These are phyloP conservation scores for Watersipora subatra DNA, from an alignment of 1,140 invertebrate genomes.

Conservation along the genomic window DNA sequence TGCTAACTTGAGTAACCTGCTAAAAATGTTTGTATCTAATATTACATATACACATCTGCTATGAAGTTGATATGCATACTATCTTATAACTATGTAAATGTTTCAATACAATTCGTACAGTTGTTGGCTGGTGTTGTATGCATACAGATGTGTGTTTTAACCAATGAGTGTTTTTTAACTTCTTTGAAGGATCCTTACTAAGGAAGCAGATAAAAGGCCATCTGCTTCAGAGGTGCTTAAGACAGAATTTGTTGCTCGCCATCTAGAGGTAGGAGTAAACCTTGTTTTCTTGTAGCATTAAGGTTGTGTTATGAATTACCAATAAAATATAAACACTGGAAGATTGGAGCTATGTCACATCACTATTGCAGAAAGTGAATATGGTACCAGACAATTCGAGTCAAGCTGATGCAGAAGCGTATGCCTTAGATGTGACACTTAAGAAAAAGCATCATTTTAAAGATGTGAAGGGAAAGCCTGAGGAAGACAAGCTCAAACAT, in stretches of 20 bases:
- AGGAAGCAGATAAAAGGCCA: constrained; percentile 32
- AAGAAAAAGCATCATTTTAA: constrained; percentile 21
- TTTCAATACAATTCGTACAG: not conserved
- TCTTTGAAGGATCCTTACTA: constrained; percentile 30
- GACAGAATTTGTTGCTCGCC: constrained; percentile 24
- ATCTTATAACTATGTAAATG: not conserved
- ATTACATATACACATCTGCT: not conserved
- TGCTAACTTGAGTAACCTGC: constrained; percentile 26
- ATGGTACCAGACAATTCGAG: not conserved
- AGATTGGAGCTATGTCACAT: no score
- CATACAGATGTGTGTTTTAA: no score
- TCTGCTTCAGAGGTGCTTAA: constrained; percentile 32
- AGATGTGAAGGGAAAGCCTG: constrained; percentile 18
- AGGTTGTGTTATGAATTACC: no score
- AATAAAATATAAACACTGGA: no score
- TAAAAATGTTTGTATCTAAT: constrained; percentile 29
- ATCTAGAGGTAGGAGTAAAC: constrained; percentile 24
- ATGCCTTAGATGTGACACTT: not conserved
- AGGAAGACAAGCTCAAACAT: constrained; percentile 18
- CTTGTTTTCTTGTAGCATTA: no score
- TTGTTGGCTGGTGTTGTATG: constrained; percentile 1
- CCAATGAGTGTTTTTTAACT: not conserved
- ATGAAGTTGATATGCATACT: not conserved
- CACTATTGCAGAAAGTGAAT: not conserved
- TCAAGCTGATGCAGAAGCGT: not conserved